These are phyloP conservation scores for Tubulanus polymorphus DNA, from an alignment of 2,888 invertebrate genomes.

Conservation along the genomic window DNA sequence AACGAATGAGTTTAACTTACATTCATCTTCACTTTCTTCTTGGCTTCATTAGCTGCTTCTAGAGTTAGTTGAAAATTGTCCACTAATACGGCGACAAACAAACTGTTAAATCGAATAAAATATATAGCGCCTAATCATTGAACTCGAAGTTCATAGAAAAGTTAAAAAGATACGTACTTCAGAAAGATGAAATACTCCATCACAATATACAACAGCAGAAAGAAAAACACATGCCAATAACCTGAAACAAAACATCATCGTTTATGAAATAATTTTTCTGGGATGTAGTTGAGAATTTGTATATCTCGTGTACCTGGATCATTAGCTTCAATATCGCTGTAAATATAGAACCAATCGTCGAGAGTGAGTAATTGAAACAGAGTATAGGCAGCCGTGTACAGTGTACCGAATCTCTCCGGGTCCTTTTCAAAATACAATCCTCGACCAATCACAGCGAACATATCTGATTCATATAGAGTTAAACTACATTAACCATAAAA, in stretches of 20 bases:
- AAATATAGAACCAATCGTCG: slow-evolving; percentile 34
- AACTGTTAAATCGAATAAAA: slow-evolving; percentile 11
- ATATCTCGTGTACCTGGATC: slow-evolving; percentile 11
- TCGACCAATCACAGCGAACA: slow-evolving; percentile 44
- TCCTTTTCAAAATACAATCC: slow-evolving; percentile 32
- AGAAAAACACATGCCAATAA: slow-evolving; percentile 30
- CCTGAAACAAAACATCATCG: slow-evolving; percentile 11
- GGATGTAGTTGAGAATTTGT: slow-evolving; percentile 8
- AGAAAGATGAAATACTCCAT: slow-evolving; percentile 44
- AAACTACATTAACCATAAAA: background rate
- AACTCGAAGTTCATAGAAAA: too few relatives aligned
- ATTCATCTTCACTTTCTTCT: background rate
- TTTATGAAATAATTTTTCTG: background rate
- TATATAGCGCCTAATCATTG: too few relatives aligned
- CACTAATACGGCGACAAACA: slow-evolving; percentile 46
- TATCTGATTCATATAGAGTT: slow-evolving; percentile 20
- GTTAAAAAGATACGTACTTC: too few relatives aligned
- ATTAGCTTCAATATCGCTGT: slow-evolving; percentile 17
- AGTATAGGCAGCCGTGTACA: slow-evolving; percentile 28
- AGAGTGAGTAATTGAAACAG: slow-evolving; percentile 32
- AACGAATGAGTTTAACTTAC: too few relatives aligned
- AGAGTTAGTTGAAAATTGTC: slow-evolving; percentile 43
- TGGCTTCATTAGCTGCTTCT: slow-evolving; percentile 25
- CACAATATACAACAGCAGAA: slow-evolving; percentile 37
- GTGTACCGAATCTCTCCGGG: slow-evolving; percentile 30